phyloP scores from a whole-genome alignment of 2,113 vertebrate genomes.

The Entomyzon cyanotis region DNA sequence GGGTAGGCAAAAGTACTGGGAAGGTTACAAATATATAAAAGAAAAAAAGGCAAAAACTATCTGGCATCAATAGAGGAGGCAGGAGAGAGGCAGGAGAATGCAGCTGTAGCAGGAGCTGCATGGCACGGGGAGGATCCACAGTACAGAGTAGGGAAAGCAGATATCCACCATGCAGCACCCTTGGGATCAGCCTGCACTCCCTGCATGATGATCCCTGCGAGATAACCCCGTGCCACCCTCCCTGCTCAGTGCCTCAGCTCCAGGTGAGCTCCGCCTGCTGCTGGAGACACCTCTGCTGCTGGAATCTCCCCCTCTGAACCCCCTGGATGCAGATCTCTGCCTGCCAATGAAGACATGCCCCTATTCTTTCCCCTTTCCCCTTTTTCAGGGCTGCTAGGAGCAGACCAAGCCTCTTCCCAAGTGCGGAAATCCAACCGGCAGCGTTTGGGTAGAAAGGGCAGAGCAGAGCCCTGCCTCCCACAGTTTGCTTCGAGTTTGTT shows the following conservation, averaged over 20 bases:
- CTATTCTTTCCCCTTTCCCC: not conserved
- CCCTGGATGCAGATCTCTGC: not conserved
- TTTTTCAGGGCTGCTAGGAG: not conserved
- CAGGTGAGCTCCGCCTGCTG: not conserved
- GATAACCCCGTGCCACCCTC: not conserved
- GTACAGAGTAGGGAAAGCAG: not conserved
- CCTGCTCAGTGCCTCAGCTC: not conserved
- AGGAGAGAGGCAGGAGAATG: not conserved
- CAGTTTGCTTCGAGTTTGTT: conserved; percentile 9
- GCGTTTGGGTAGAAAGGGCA: not conserved
- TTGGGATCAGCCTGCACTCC: not conserved
- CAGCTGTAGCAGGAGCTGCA: accelerated
- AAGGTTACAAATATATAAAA: no score
- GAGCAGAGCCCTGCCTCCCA: not conserved
- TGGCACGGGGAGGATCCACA: not conserved
- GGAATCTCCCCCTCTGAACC: not conserved
- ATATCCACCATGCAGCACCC: not conserved
- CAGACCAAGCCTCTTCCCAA: not conserved
- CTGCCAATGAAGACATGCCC: not conserved
- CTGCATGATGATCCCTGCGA: not conserved
- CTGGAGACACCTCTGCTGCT: not conserved
- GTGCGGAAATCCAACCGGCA: not conserved
- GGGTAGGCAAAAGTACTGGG: no score
- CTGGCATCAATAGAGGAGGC: not conserved
- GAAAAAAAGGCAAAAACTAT: no score